Base-by-base conservation (phyloP, 2,797 vertebrate genomes). In the Megaceryle alcyon region DNA sequence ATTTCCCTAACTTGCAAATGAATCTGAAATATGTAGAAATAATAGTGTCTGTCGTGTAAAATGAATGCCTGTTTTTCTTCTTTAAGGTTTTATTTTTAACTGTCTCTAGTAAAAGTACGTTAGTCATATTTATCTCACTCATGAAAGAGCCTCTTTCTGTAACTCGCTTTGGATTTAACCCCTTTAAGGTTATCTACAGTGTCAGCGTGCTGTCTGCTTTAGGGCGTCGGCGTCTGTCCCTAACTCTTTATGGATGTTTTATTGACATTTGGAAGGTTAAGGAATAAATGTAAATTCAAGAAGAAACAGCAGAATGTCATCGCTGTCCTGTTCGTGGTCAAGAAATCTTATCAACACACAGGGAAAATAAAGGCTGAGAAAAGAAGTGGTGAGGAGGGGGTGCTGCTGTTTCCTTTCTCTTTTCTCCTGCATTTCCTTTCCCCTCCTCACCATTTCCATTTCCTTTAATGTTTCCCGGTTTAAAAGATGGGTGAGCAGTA, bases 31-130 rank as follows among this genome's bases (percentile, higher is more conserved):
- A 81, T 88, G 95, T 95, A 93, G 96, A 95, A 96, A 96, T 96
- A 96, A 94, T 92, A 80, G 81, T 93, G 94, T 92, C 96, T 94
- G 86, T 86, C 88, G 79, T 69, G 92, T 82, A 87, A 88, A 95
- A 94, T 72, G 86, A 92, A 96, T 80, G 54, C 64, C 2, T 86
- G 75, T 71, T 92, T 93, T 72, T 94, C 91, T 96, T 80, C 92
- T 95, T 95, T 92, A 94, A 80, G 93, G 83, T 89, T 94, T 94
- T 96, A 94, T 96, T 96, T 96, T 97, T 95, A 96, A 96, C 96
- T 39, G 85, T 94, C 91, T 94, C 95, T 95, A 95, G 96, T 94
- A 96, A 94, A 96, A 95, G 83, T 95, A 46, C 29, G 12, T 92
- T 95, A 97, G 96, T 96, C 94, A 90, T 95, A 92, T 96, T 94